phyloP scores from a whole-genome alignment of 2,797 vertebrate species.

The Nyctibius grandis region DNA sequence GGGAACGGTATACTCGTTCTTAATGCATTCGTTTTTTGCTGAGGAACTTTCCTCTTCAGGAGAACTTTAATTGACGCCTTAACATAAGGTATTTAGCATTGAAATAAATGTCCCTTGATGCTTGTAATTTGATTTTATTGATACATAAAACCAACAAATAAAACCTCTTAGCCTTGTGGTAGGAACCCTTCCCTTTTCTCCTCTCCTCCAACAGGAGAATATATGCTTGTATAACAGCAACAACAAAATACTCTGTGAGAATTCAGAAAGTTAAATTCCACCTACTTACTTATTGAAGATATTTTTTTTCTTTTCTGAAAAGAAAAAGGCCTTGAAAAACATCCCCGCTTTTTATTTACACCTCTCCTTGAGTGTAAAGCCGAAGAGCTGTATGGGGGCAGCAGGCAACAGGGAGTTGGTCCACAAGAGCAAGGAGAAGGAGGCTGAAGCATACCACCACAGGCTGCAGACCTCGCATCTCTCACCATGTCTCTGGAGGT shows the following conservation, averaged over 20 bases:
- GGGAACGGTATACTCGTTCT: slow-evolving; percentile 5
- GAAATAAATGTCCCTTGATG: background rate
- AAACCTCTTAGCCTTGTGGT: background rate
- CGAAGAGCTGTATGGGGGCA: background rate
- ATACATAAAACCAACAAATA: slow-evolving; percentile 11
- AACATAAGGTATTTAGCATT: slow-evolving; percentile 39
- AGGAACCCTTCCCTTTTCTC: background rate
- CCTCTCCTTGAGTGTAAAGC: background rate
- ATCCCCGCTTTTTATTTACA: background rate
- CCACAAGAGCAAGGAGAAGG: background rate
- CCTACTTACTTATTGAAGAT: background rate
- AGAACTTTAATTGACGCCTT: slow-evolving; percentile 50
- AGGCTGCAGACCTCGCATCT: background rate
- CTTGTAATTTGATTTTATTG: slow-evolving; percentile 29
- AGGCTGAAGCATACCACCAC: background rate
- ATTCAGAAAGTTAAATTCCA: background rate
- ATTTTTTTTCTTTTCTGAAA: background rate
- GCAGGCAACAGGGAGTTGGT: background rate
- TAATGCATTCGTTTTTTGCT: slow-evolving; percentile 31
- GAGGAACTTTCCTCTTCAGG: slow-evolving; percentile 40
- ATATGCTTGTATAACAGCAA: background rate
- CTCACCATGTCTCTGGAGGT: background rate
- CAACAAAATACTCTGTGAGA: background rate
- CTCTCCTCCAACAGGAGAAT: background rate
- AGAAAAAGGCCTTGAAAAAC: background rate